These are phyloP conservation scores for Gallinago nigripennis DNA, from an alignment of 2,797 vertebrate species.

Conservation along the genomic window DNA sequence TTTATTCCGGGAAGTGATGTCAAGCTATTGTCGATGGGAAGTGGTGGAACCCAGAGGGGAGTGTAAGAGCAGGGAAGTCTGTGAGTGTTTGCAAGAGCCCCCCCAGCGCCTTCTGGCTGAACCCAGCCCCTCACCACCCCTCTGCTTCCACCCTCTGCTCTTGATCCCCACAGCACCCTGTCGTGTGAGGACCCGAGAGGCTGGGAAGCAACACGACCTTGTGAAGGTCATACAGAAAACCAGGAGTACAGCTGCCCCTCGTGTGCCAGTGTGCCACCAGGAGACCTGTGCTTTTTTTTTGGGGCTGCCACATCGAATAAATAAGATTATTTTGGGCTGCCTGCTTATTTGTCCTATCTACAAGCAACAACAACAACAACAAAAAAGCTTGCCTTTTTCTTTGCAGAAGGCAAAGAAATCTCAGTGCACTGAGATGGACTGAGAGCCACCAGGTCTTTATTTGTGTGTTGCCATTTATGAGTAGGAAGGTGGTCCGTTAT, in stretches of 20 bases:
- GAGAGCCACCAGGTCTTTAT: neutral
- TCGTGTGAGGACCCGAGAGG: neutral
- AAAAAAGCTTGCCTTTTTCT: neutral
- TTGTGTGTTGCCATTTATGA: neutral
- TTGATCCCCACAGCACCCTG: neutral
- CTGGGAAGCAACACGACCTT: neutral
- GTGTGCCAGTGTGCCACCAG: neutral
- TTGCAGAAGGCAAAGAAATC: neutral
- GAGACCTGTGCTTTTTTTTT: neutral
- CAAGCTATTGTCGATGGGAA: constrained; percentile 25
- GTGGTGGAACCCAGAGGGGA: neutral
- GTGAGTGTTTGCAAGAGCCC: neutral
- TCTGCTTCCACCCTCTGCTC: neutral
- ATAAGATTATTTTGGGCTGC: neutral
- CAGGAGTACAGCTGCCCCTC: neutral
- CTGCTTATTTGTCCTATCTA: neutral
- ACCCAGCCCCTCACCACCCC: neutral
- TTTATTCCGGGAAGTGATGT: constrained; percentile 45
- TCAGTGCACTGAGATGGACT: neutral
- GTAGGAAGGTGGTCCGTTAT: neutral
- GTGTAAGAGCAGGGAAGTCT: neutral
- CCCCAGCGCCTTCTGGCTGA: neutral
- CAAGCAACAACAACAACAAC: neutral
- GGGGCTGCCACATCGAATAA: neutral
- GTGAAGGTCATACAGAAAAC: neutral